phyloP scores from a whole-genome alignment of 2,888 invertebrate genomes.

The Sesia bembeciformis region DNA sequence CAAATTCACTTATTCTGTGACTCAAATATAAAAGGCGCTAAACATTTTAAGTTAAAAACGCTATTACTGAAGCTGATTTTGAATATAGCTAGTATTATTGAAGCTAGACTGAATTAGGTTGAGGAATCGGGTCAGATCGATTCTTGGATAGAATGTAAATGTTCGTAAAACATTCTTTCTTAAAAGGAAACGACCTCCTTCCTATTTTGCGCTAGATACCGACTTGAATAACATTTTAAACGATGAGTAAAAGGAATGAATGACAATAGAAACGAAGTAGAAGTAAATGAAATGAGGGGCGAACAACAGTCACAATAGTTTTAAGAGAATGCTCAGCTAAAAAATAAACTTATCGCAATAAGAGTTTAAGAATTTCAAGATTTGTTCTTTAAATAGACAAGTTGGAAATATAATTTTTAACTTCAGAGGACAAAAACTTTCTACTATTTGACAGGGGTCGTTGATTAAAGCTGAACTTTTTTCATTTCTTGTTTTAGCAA shows the following conservation, averaged over 20 bases:
- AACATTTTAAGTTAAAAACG: too few species aligned
- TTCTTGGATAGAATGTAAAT: not conserved
- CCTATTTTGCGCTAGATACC: not conserved
- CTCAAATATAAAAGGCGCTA: too few species aligned
- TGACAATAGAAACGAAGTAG: not conserved
- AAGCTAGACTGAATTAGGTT: not conserved
- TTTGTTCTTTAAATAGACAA: slow-evolving; percentile 13
- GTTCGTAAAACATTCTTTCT: not conserved
- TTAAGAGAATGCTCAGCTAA: too few species aligned
- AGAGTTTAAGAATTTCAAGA: slow-evolving; percentile 1
- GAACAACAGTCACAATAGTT: too few species aligned
- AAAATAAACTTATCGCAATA: too few species aligned
- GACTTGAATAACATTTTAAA: not conserved
- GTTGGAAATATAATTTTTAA: slow-evolving; percentile 18
- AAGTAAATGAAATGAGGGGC: too few species aligned
- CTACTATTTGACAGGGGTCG: slow-evolving; percentile 27
- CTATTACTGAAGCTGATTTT: too few species aligned
- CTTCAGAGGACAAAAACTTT: slow-evolving; percentile 22
- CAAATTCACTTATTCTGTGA: too few species aligned
- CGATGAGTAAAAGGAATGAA: not conserved
- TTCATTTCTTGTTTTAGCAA: slow-evolving; percentile 25
- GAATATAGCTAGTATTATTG: too few species aligned
- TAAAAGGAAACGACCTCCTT: not conserved
- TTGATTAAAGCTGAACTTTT: slow-evolving; percentile 44
- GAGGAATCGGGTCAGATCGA: not conserved